These are phyloP conservation scores for Neoitamus cyanurus DNA, from an alignment of 2,888 invertebrate species.

Conservation along the genomic window DNA sequence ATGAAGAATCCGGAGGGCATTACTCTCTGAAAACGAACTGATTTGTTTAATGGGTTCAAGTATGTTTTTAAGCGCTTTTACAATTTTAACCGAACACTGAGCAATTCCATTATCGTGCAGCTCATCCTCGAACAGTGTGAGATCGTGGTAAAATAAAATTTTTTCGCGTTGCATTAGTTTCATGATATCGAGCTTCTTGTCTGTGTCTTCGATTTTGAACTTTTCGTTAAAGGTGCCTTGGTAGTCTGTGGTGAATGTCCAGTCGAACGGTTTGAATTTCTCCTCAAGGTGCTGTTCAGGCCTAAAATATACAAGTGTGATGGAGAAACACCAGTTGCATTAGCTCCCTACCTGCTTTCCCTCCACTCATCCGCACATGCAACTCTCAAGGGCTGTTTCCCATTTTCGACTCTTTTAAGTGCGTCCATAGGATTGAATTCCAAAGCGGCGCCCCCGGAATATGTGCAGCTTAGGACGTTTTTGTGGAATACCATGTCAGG, in stretches of 20 bases:
- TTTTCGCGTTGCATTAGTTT: constrained; percentile 88
- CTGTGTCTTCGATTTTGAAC: constrained; percentile 72
- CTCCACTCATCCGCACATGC: constrained; percentile 93
- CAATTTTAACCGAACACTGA: constrained; percentile 91
- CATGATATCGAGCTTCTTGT: constrained; percentile 86
- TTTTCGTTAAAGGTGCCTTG: constrained; percentile 79
- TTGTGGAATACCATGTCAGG: constrained; percentile 99
- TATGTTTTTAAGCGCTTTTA: constrained; percentile 67
- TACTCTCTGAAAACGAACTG: constrained; percentile 77
- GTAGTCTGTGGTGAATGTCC: constrained; percentile 96
- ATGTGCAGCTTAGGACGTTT: constrained; percentile 80
- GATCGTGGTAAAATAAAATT: constrained; percentile 93
- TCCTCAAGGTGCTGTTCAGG: constrained; percentile 74
- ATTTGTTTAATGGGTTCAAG: background rate
- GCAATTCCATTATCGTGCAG: constrained; percentile 97
- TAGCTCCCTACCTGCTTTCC: constrained; percentile 77
- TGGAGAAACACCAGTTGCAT: too few relatives aligned
- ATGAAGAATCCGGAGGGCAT: constrained; percentile 96
- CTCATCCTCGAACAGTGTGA: constrained; percentile 97
- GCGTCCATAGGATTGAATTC: constrained; percentile 94
- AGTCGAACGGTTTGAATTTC: constrained; percentile 91
- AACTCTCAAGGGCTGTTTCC: constrained; percentile 81
- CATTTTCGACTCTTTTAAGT: constrained; percentile 80
- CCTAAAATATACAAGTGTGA: constrained; percentile 68
- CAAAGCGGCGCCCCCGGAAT: constrained; percentile 76